Evolutionary conservation across 1,140 invertebrate species (phyloP), one percentile per base, ranked within the genome.

Genomic region (Linepithema humile): DNA sequence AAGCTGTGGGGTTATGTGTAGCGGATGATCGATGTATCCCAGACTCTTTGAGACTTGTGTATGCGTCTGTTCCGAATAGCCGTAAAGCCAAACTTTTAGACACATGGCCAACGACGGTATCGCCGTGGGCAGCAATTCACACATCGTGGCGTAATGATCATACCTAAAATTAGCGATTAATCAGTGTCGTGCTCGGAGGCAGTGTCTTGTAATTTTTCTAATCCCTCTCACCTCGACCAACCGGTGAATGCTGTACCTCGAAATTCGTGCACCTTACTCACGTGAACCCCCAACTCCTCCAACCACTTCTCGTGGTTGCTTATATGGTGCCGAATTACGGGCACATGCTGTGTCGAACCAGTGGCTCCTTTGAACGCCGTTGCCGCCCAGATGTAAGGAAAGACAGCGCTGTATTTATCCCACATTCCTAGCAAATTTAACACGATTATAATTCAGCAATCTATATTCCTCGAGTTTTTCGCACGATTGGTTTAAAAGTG

Each of bases 141-240:
- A 99, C 17, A 99, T 95, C 0, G 97, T 96, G 3, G 98, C 98
- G 95, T 98, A 98, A 92, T 99, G 99, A 93, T 99, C 98, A 91
- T 98, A 99, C 86, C 96, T 97, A 89, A 82, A 94, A 95, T 75
- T n/a, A 88, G 20, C 20, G 2, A 15, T 15, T 38, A 23, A 32
- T 32, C 12, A 74, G 40, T 7, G 3, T n/a, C 17, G 67, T 53
- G 7, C 74, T 60, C 62, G 26, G 20, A 57, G 1, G 17, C 35
- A 38, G 4, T 43, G 10, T 72, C 38, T 26, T 50, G 70, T 1
- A 50, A 43, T 23, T 48, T 4, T 3, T 12, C 29, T 23, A 0
- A 75, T 75, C 10, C n/a, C 32, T 17, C 26, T 86, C 95, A 96
- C 85, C 97, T 95, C 26, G 97, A 97, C 97, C 97, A 98, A 0